phyloP scores from a whole-genome alignment of 1,140 invertebrate species.

The Colletes gigas region DNA sequence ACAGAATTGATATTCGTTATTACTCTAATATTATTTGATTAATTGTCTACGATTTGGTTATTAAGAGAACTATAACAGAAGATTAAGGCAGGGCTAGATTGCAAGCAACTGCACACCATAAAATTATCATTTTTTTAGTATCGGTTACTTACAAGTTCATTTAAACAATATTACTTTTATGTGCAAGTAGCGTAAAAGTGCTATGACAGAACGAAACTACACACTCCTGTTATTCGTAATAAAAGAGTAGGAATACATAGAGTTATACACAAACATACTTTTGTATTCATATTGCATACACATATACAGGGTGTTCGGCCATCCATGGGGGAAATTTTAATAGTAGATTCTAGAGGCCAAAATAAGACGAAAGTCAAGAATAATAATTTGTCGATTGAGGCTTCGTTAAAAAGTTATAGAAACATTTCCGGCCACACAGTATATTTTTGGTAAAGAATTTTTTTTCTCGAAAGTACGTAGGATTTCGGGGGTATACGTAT shows the following conservation, averaged over 20 bases:
- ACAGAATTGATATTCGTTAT: not conserved
- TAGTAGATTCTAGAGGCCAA: too few relatives aligned
- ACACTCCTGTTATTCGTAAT: not conserved
- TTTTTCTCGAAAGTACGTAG: too few relatives aligned
- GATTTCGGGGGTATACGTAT: too few relatives aligned
- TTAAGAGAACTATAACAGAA: not conserved
- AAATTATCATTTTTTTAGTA: not conserved
- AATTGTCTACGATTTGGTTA: not conserved
- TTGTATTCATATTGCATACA: not conserved
- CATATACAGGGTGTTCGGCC: too few relatives aligned
- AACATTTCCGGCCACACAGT: too few relatives aligned
- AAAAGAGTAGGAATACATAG: not conserved
- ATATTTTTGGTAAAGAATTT: too few relatives aligned
- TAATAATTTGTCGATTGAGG: too few relatives aligned
- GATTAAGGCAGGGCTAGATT: not conserved
- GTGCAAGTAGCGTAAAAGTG: not conserved
- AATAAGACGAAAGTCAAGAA: too few relatives aligned
- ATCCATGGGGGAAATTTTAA: too few relatives aligned
- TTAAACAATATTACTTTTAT: constrained; percentile 4
- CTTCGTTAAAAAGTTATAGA: too few relatives aligned
- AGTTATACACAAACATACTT: not conserved
- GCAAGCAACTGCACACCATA: not conserved
- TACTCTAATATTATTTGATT: not conserved
- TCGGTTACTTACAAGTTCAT: not conserved
- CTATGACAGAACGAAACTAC: not conserved